Base-by-base conservation (phyloP, 1,140 invertebrate genomes). In the Drosophila orena region DNA sequence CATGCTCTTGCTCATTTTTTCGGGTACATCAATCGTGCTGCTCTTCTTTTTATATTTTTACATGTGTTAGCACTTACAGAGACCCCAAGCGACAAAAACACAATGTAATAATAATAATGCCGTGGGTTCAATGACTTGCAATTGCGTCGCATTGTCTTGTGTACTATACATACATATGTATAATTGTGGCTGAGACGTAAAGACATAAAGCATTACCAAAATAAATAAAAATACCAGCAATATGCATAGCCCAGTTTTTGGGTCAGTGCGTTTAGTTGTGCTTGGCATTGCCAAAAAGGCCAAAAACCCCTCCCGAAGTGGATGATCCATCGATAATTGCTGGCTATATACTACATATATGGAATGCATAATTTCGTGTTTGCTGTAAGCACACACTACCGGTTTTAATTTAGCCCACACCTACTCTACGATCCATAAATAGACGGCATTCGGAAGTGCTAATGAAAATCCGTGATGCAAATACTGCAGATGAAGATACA, bases 61-160 rank as follows among this genome's bases (percentile, higher is more conserved):
- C 53, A 74, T 74, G 70, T 75, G 72, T 75, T 75, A 20, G 50
- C 72, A 55, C 57, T 73, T 73, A 53, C 57, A 44, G 30, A 27
- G 38, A 24, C 46, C 24, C 24, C 30, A 8, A 8, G 27, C 27
- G 30, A 65, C 49, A 43, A 34, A 44, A 20, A 17, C 15, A 75
- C 55, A 77, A 70, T 77, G 74, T 70, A 44, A 17, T 44, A 44
- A 44, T 44, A 70, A 68, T 17, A 47, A 35, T 38, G 37, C 42
- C 43, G 64, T 40, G 49, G 12, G 73, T 77, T 77, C 61, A 77
- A 77, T 77, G 74, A 77, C 74, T 77, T 52, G 64, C 74, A 47
- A 70, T 42, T 75, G 71, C 71, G 72, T 74, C 35, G 44, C 30
- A 30, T 30, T 24, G 24, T 44, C 42, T 35, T 52, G 42, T 27